Percentiles rank a stretch among this genome's conserved stretches.
Evolutionary conservation across 2,113 vertebrate species (phyloP).

Genomic region (Leucopsar rothschildi): DNA sequence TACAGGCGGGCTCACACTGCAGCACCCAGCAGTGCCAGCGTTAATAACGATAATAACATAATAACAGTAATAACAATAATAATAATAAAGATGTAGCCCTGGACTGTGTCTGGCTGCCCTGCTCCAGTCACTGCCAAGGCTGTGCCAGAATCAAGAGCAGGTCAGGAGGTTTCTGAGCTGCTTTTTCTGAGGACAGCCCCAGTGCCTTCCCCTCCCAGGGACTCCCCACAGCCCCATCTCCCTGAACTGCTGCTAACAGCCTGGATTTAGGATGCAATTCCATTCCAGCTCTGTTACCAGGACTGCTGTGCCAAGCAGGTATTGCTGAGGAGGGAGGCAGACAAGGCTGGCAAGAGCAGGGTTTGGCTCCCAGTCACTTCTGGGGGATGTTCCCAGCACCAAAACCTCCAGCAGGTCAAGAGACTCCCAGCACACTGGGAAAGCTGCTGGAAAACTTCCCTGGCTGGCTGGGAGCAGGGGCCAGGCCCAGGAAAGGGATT

Average conservation of each 20-base stretch:
- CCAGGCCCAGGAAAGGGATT: not conserved
- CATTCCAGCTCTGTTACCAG: not conserved
- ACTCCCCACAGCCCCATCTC: not conserved
- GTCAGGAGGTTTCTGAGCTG: not conserved
- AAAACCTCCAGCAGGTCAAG: not conserved
- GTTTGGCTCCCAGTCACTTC: not conserved
- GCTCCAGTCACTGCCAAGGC: not conserved
- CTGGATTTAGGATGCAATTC: not conserved
- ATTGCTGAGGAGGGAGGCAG: not conserved
- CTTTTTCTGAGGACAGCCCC: not conserved
- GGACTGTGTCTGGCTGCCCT: not conserved
- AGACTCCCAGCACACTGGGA: not conserved
- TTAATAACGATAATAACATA: not conserved
- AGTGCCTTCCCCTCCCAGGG: not conserved
- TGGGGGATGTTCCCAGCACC: not conserved
- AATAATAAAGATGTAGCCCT: not conserved
- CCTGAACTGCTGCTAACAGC: not conserved
- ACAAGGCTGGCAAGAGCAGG: fast-evolving
- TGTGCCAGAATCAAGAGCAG: not conserved
- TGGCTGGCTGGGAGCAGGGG: not conserved
- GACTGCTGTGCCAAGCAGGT: not conserved
- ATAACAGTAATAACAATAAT: not conserved
- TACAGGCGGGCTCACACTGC: not conserved
- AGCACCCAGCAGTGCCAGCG: not conserved
- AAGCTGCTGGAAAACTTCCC: not conserved